These are phyloP conservation scores for Coryphaenoides rupestris DNA, from an alignment of 2,113 vertebrate species.

Conservation along the genomic window DNA sequence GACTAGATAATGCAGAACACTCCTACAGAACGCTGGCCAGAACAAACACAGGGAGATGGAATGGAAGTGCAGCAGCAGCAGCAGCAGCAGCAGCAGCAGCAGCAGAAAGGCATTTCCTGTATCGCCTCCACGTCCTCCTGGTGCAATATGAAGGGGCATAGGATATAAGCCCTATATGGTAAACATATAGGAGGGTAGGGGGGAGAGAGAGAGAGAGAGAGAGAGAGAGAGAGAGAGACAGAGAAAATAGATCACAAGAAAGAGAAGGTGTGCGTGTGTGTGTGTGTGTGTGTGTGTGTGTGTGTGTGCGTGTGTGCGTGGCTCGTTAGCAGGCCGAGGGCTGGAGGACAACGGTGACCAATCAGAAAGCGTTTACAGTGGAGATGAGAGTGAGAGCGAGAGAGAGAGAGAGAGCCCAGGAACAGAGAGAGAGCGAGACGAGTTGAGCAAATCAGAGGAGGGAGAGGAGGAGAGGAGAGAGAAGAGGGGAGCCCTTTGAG, in stretches of 20 bases:
- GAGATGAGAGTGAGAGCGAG: neutral
- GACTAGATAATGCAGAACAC: no score
- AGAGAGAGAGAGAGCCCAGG: conserved; percentile 8
- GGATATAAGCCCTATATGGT: no score
- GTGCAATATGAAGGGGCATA: no score
- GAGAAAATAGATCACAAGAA: no score
- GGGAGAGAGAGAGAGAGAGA: neutral
- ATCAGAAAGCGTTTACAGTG: conserved; percentile 25
- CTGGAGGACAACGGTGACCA: conserved; percentile 48
- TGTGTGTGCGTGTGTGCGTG: neutral
- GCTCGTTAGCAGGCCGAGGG: conserved; percentile 52
- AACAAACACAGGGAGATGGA: no score
- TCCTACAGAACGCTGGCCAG: no score
- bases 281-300: conserved; percentile 3
- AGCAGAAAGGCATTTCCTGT: no score
- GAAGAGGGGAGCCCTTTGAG: neutral
- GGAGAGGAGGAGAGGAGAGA: neutral
- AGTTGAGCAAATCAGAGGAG: conserved; percentile 1
- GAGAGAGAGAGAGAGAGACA: conserved; percentile 1
- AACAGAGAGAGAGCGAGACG: conserved; percentile 11
- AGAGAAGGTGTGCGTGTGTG: neutral
- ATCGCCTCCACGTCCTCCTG: no score
- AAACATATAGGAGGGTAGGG: no score
- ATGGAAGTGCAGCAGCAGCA: no score
- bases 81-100: no score